phyloP scores from a whole-genome alignment of 2,888 invertebrate species.

The Drosophila monieri region DNA sequence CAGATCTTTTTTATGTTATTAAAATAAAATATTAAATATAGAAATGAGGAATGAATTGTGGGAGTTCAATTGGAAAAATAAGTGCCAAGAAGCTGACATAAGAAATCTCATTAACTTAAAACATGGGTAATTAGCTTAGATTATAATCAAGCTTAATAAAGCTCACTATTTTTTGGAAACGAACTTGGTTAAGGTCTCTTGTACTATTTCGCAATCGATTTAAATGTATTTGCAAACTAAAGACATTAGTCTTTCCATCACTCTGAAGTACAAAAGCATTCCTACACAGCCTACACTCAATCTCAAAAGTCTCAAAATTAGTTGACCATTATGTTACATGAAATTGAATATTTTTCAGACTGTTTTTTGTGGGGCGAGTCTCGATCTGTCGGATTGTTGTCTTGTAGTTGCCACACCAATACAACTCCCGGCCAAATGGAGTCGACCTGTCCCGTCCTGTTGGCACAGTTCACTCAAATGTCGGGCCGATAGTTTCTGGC shows the following conservation, averaged over 20 bases:
- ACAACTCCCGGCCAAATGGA: slow-evolving; percentile 40
- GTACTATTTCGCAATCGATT: too few relatives aligned
- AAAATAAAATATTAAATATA: neutral
- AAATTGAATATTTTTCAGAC: slow-evolving; percentile 33
- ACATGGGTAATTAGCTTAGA: neutral
- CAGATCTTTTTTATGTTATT: neutral
- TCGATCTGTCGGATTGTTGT: slow-evolving; percentile 11
- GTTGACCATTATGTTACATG: slow-evolving; percentile 37
- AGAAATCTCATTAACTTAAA: neutral
- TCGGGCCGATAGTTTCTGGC: slow-evolving; percentile 25
- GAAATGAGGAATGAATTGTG: slow-evolving; percentile 28
- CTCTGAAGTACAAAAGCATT: slow-evolving; percentile 26
- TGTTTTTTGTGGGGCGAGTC: slow-evolving; percentile 20
- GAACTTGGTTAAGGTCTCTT: too few relatives aligned
- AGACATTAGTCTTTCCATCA: slow-evolving; percentile 20
- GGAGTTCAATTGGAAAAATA: neutral
- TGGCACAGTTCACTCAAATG: slow-evolving; percentile 64
- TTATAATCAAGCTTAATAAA: too few relatives aligned
- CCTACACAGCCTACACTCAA: slow-evolving; percentile 9
- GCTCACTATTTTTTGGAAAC: too few relatives aligned
- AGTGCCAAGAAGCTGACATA: neutral
- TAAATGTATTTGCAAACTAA: slow-evolving; percentile 11
- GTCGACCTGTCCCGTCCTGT: slow-evolving; percentile 60
- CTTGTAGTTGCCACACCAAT: slow-evolving; percentile 38
- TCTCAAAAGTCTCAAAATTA: slow-evolving; percentile 20